These are phyloP conservation scores for Drosophila azteca DNA, from an alignment of 1,140 invertebrate species.

Conservation along the genomic window DNA sequence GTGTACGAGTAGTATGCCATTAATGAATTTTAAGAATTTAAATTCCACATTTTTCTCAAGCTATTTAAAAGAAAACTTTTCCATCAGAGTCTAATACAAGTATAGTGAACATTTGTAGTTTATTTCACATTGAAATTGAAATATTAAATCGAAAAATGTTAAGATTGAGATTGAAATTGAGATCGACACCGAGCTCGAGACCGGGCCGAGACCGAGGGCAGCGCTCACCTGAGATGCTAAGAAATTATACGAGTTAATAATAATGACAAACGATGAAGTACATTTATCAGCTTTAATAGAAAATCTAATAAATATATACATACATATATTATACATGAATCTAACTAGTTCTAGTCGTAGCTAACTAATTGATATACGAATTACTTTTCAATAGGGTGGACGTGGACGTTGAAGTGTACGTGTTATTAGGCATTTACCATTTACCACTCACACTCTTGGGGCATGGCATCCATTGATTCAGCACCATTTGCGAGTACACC, in stretches of 20 bases:
- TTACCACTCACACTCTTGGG: conserved; percentile 24
- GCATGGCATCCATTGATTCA: conserved; percentile 23
- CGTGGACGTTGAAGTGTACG: neutral
- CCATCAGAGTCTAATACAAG: conserved; percentile 32
- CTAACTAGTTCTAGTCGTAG: conserved; percentile 52
- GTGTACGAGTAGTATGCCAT: conserved; percentile 10
- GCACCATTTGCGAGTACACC: conserved; percentile 13
- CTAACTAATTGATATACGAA: conserved; percentile 61
- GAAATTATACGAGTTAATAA: conserved; percentile 76
- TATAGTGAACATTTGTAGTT: conserved; percentile 56
- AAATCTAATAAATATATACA: conserved; percentile 65
- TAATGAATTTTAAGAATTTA: conserved; percentile 37
- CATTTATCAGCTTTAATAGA: conserved; percentile 82
- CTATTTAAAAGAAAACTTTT: conserved; percentile 50
- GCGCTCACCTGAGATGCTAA: conserved; percentile 47
- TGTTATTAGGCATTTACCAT: conserved; percentile 75
- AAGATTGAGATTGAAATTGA: neutral
- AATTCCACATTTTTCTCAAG: conserved; percentile 56
- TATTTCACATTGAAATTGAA: conserved; percentile 80
- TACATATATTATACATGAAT: conserved; percentile 34
- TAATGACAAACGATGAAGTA: conserved; percentile 63
- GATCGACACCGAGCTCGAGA: neutral
- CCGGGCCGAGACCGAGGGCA: conserved; percentile 4
- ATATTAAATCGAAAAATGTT: conserved; percentile 34
- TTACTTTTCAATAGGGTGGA: conserved; percentile 48